Conservation (phyloP, 2,888 invertebrate genomes). For the Axea sp. region DNA sequence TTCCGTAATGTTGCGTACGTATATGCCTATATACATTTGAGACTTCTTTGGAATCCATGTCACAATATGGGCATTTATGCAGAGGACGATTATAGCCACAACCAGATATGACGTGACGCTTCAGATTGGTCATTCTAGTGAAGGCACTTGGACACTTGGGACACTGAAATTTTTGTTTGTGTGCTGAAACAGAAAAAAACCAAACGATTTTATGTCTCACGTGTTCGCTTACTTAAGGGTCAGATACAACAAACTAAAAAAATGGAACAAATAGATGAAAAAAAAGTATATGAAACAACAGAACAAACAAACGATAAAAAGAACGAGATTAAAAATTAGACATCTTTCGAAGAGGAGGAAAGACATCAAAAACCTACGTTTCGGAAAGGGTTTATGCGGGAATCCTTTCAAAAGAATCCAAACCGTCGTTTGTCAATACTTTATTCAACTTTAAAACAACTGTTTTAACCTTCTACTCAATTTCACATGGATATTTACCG, state of each 20-base stretch:
- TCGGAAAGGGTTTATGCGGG: slow-evolving; percentile 1
- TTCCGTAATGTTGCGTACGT: slow-evolving; percentile 70
- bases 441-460: slow-evolving; percentile 43
- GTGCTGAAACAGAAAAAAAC: slow-evolving; percentile 58
- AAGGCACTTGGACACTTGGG: slow-evolving; percentile 67
- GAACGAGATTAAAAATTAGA: not conserved
- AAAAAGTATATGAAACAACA: slow-evolving; percentile 1
- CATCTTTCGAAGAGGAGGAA: too few relatives aligned
- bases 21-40: slow-evolving; percentile 72
- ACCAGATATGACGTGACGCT: slow-evolving; percentile 70
- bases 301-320: slow-evolving; percentile 4
- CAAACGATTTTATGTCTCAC: slow-evolving; percentile 25
- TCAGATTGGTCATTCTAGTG: slow-evolving; percentile 52
- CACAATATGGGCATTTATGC: slow-evolving; percentile 76
- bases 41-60: slow-evolving; percentile 67
- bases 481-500: too few relatives aligned
- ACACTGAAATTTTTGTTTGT: slow-evolving; percentile 63
- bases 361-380: not conserved
- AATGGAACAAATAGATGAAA: not conserved
- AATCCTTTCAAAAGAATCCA: slow-evolving; percentile 10
- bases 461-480: too few relatives aligned
- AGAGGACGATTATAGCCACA: slow-evolving; percentile 72
- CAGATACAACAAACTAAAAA: slow-evolving; percentile 13
- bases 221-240: not conserved
- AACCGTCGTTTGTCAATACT: slow-evolving; percentile 27